phyloP scores from a whole-genome alignment of 2,888 invertebrate species.

The Aphodius sticticus region DNA sequence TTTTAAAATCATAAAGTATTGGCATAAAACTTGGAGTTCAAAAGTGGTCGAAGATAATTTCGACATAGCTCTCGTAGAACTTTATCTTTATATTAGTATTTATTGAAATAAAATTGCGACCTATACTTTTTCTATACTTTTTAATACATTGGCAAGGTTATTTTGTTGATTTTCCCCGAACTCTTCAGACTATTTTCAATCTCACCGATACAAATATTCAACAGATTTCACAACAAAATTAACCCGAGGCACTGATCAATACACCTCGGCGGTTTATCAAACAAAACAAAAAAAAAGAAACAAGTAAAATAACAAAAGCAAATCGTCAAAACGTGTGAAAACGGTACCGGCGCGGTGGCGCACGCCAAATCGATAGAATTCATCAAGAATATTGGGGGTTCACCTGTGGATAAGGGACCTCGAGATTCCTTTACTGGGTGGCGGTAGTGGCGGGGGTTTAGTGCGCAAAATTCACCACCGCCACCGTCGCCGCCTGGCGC shows the following conservation, averaged over 20 bases:
- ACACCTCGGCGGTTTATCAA: neutral
- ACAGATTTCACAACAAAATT: neutral
- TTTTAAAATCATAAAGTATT: too few species aligned
- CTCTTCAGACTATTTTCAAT: too few species aligned
- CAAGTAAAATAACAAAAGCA: neutral
- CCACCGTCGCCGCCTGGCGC: conserved; percentile 6
- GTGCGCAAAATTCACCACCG: neutral
- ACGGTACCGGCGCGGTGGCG: conserved; percentile 6
- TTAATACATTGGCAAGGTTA: too few species aligned
- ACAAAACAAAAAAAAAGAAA: neutral
- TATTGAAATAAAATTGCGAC: too few species aligned
- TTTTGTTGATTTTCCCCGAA: too few species aligned
- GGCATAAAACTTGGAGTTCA: too few species aligned
- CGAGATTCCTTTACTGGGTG: neutral
- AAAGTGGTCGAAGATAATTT: too few species aligned
- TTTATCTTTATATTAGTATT: too few species aligned
- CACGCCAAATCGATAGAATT: conserved; percentile 25
- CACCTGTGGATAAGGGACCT: neutral
- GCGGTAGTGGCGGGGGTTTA: neutral
- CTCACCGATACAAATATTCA: too few species aligned
- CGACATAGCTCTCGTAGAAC: too few species aligned
- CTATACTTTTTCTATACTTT: too few species aligned
- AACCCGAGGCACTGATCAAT: neutral
- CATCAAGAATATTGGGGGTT: conserved; percentile 29
- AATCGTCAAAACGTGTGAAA: conserved; percentile 6